Conservation (phyloP, 1,140 invertebrate genomes). For the Mylabris phalerata region DNA sequence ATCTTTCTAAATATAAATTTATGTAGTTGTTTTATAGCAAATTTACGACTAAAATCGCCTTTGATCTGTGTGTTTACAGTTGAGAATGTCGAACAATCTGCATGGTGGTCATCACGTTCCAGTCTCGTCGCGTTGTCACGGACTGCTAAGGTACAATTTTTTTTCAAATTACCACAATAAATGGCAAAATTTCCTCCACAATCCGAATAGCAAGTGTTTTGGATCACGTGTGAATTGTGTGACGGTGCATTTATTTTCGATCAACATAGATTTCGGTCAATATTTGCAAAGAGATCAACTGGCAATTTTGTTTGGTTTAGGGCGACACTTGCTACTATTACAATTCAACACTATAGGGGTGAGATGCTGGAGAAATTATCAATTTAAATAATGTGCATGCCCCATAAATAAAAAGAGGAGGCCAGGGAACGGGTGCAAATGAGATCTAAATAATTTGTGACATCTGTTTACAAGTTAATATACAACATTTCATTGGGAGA, state of each 20-base stretch:
- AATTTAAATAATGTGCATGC: too few relatives aligned
- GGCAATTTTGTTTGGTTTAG: conserved; percentile 3
- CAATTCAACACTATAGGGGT: too few relatives aligned
- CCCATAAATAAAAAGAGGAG: too few relatives aligned
- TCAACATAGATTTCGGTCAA: conserved; percentile 3
- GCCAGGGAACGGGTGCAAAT: background rate
- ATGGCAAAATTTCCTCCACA: too few relatives aligned
- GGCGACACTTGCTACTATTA: too few relatives aligned
- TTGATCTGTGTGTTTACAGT: conserved; percentile 28
- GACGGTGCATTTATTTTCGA: background rate
- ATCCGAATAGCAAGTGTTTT: too few relatives aligned
- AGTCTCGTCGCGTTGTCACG: conserved; percentile 36
- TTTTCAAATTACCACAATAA: too few relatives aligned
- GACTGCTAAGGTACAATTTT: conserved; percentile 34
- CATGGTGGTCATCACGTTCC: conserved; percentile 34
- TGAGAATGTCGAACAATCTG: conserved; percentile 37
- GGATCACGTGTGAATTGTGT: background rate
- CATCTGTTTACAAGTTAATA: conserved; percentile 38
- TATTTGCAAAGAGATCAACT: conserved; percentile 9
- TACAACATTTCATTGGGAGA: conserved; percentile 10
- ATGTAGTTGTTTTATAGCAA: too few relatives aligned
- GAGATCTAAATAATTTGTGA: conserved; percentile 30
- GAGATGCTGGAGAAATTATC: too few relatives aligned
- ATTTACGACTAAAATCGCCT: too few relatives aligned
- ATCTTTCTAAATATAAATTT: background rate